Evolutionary conservation across 2,888 invertebrate genomes (phyloP).

Genomic region (Ecliptopera silaceata): DNA sequence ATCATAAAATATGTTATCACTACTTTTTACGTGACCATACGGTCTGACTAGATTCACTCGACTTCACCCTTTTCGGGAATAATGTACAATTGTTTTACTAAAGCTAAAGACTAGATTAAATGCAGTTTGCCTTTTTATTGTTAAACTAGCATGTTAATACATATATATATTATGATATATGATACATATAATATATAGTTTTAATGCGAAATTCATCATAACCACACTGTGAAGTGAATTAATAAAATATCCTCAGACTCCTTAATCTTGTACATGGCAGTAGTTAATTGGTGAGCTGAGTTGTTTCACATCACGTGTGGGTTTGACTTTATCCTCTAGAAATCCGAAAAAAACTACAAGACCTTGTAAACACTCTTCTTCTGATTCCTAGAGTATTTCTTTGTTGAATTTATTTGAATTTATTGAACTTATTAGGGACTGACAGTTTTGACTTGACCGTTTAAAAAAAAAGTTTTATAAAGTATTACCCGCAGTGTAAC

Average conservation of each 20-base stretch:
- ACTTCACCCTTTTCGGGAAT: conserved; percentile 15
- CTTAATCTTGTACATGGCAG: conserved; percentile 17
- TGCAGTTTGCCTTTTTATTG: background rate
- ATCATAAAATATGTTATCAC: no score
- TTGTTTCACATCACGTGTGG: conserved; percentile 11
- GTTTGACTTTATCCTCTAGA: no score
- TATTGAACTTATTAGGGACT: no score
- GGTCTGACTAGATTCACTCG: conserved; percentile 32
- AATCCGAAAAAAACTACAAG: no score
- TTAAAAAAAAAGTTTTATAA: no score
- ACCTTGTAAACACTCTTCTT: no score
- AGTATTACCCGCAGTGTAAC: no score
- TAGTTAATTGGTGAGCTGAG: conserved; percentile 21
- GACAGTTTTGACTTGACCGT: no score
- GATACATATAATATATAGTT: background rate
- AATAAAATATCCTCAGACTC: conserved; percentile 5
- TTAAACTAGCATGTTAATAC: background rate
- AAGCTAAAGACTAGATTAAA: conserved; percentile 11
- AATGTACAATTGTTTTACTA: conserved; percentile 22
- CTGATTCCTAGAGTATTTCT: no score
- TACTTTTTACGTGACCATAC: conserved; percentile 1
- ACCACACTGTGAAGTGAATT: conserved; percentile 5
- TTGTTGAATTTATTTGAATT: no score
- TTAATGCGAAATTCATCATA: background rate
- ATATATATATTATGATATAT: background rate